Conservation (phyloP, 2,797 vertebrate genomes). For the Hemitrygon akajei region DNA sequence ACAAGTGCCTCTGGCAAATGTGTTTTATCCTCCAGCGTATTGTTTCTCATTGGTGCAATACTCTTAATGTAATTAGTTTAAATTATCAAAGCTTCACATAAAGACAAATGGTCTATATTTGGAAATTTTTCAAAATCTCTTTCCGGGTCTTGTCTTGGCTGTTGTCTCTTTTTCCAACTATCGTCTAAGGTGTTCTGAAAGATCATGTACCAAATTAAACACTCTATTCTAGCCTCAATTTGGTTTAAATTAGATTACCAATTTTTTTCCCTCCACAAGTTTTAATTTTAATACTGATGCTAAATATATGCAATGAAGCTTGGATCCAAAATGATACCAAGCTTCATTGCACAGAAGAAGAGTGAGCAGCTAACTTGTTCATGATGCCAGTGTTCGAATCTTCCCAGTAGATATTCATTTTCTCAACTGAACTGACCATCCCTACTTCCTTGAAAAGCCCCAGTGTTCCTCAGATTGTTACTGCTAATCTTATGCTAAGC, state of each 20-base stretch:
- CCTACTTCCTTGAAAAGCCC: too few species aligned
- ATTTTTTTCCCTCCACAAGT: not conserved
- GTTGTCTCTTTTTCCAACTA: not conserved
- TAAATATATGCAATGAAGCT: not conserved
- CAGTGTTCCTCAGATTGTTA: not conserved
- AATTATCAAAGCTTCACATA: constrained; percentile 32
- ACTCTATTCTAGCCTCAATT: not conserved
- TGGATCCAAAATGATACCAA: not conserved
- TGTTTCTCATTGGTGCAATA: constrained; percentile 45
- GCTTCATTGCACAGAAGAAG: not conserved
- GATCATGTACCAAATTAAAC: not conserved
- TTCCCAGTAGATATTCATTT: not conserved
- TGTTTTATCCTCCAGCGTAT: constrained; percentile 48
- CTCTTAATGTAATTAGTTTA: constrained; percentile 30
- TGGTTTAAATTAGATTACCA: not conserved
- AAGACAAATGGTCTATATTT: constrained; percentile 28
- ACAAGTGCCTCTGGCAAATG: constrained; percentile 59
- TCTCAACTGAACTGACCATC: too few species aligned
- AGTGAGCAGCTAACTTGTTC: not conserved
- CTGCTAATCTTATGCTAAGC: not conserved
- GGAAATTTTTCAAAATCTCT: constrained; percentile 17
- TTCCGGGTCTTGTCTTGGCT: not conserved
- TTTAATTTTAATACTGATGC: not conserved
- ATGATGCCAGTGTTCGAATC: not conserved
- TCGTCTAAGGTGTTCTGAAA: not conserved